Conservation (phyloP, 2,888 invertebrate species). For the Euproctis similis region DNA sequence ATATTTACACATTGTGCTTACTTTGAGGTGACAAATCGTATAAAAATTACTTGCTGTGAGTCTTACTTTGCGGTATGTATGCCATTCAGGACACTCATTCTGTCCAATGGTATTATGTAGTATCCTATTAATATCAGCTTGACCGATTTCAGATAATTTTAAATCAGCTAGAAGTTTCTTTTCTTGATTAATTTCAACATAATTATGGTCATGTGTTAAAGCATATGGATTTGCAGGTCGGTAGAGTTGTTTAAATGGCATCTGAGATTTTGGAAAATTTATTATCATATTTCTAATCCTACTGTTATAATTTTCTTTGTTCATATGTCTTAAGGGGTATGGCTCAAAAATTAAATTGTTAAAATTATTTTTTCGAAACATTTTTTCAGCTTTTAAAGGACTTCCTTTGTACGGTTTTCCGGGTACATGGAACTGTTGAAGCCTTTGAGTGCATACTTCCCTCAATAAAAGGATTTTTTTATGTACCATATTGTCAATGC, state of each 20-base stretch:
- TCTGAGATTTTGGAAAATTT: neutral
- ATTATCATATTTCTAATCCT: neutral
- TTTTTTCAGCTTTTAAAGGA: neutral
- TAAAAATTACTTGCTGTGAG: neutral
- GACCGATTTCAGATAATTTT: neutral
- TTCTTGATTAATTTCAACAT: neutral
- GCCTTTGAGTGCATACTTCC: neutral
- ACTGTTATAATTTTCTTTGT: neutral
- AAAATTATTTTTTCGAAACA: neutral
- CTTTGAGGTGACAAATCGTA: constrained; percentile 1
- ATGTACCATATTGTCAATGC: constrained; percentile 1
- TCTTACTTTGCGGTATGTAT: neutral
- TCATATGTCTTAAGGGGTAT: neutral
- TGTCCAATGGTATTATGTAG: neutral
- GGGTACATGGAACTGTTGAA: constrained; percentile 1
- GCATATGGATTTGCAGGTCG: constrained; percentile 3
- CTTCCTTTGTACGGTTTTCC: neutral
- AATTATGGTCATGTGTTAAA: neutral
- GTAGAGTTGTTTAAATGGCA: constrained; percentile 2
- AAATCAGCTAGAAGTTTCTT: neutral
- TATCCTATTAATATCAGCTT: neutral
- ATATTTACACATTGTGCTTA: neutral
- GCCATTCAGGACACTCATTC: neutral
- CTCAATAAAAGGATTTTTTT: neutral
- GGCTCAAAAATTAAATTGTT: neutral